Evolutionary conservation across 2,113 vertebrate genomes (phyloP).

Genomic region (Phylloscopus trochiloides): DNA sequence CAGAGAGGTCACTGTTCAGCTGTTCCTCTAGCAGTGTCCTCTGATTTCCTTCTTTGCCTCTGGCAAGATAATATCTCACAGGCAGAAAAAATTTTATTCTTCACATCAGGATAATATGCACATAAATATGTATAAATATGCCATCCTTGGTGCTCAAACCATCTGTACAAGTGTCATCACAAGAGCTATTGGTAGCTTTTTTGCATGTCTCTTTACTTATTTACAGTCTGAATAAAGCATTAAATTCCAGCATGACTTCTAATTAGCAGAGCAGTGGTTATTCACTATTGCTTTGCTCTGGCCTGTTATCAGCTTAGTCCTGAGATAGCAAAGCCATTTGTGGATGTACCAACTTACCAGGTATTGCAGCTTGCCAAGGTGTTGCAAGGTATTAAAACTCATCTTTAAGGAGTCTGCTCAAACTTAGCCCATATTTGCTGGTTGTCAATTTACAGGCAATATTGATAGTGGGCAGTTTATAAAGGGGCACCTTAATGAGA

Average conservation of each 20-base stretch:
- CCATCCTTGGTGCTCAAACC: background rate
- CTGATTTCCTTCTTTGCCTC: background rate
- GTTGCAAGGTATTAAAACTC: background rate
- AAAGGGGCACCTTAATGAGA: background rate
- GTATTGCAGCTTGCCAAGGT: background rate
- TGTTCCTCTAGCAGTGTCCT: background rate
- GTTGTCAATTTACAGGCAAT: background rate
- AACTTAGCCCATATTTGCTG: background rate
- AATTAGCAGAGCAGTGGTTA: background rate
- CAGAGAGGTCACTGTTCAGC: background rate
- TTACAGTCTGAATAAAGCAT: background rate
- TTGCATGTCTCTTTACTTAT: background rate
- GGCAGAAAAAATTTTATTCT: conserved; percentile 5
- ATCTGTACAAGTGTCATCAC: background rate
- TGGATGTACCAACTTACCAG: background rate
- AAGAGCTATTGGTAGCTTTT: background rate
- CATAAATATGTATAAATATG: conserved; percentile 25
- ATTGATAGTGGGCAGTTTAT: background rate
- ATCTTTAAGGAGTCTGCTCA: background rate
- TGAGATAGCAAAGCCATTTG: background rate
- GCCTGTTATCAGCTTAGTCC: background rate
- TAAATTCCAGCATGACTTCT: background rate
- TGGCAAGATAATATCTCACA: background rate
- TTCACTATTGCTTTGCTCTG: background rate
- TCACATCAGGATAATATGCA: background rate